Base-by-base conservation (phyloP, 2,797 vertebrate species). In the Chrysocyon brachyurus region DNA sequence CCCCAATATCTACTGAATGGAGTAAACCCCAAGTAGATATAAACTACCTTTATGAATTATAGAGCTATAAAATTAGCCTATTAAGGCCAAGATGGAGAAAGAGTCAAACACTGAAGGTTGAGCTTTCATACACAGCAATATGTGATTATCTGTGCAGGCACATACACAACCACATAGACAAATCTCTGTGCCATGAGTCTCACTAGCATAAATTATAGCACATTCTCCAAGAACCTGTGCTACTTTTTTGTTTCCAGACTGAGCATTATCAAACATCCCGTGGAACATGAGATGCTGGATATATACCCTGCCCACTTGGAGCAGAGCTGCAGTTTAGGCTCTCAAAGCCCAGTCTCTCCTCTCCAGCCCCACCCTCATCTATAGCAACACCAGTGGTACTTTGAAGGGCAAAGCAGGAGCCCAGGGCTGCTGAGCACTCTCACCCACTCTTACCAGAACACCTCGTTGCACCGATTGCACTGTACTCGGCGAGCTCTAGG, bases 381-480 rank as follows among this genome's bases (percentile, higher is more conserved):
- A 54, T 17, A 87, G 46, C 17, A 52, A 54, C 0, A 83, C 54
- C 70, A 84, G 22, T 2, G 36, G 21, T 26, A 21, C 66, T 87
- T 6, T 31, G 46, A 21, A 91, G 36, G 61, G 15, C 21, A 12
- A 24, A 59, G 21, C 36, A 68, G 0, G 15, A 85, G 22, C 63
- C 70, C 89, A 97, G 78, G 17, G 22, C 54, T 81, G 90, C 82
- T 90, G 91, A 91, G 97, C 94, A 96, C 75, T 78, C 89, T 94
- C 75, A 90, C 86, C 96, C 96, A 91, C 84, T 97, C 99, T 98
- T 99, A 99, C 99, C 99, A 99, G 99, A 99, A 99, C 98, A 99
- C 99, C 98, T 99, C 99, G 72, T 99, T 99, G 98, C 99, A 99
- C 98, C 99, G 99, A 98, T 98, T 99, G 98, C 99, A 99, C 99